Base-by-base conservation (phyloP, 2,888 invertebrate species). In the Pammene fasciana region DNA sequence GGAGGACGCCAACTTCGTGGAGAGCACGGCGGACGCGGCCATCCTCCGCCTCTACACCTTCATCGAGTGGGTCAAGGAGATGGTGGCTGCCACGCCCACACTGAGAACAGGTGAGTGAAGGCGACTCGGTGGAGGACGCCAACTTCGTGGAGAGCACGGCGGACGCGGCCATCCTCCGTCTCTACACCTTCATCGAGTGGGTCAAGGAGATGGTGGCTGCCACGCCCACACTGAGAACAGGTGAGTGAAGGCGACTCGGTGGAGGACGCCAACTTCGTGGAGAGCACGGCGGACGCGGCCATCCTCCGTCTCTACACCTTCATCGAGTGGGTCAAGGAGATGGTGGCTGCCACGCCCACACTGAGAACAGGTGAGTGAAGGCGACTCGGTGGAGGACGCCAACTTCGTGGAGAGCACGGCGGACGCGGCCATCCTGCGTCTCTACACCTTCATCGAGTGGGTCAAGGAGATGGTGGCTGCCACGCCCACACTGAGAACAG, bases 1-100 rank as follows among this genome's bases (percentile, higher is more conserved):
- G 0, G 99, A 99, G 87, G 99, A 99, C 91, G 99, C 99, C 0
- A 99, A 99, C 90, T 99, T 99, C 87, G 97, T 98, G 7, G 99
- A 97, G 86, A 95, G 94, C 74, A 97, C 96, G 73, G 99, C 99
- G 0, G 99, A 99, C 88, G 98, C 98, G 10, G 97, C 98, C 1
- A 97, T 99, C 78, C 94, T 99, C 64, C 94, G 99, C 45, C 93
- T 99, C 48, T 99, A 96, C 86, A 97, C 97, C 0, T 97, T 98
- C 78, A 96, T 99, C 75, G 99, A 99, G 86, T 99, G 99, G 99
- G 97, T 97, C 0, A 98, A 98, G 84, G 99, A 99, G 88, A 94
- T 96, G 78, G 79, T 97, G 26, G 94, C 93, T 16, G 86, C 88
- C 0, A 94, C 94, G 77, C 82, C 92, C 41, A 88, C 89, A 0